phyloP scores from a whole-genome alignment of 2,888 invertebrate genomes.

The Litoditis marina region DNA sequence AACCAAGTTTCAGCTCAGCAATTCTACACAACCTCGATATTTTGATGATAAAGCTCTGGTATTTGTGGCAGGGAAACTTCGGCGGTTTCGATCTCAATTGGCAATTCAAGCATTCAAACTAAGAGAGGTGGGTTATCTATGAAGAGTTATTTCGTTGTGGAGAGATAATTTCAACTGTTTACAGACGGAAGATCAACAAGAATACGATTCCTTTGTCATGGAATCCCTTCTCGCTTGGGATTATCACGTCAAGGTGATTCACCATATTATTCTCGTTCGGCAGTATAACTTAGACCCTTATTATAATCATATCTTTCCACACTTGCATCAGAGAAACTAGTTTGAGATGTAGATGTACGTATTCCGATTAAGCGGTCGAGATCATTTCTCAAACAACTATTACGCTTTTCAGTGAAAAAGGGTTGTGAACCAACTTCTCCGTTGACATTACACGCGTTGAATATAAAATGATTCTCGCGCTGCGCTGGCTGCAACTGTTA shows the following conservation, averaged over 20 bases:
- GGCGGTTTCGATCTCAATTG: neutral
- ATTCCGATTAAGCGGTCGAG: no score
- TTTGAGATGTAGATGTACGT: no score
- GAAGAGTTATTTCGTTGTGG: neutral
- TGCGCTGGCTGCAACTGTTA: no score
- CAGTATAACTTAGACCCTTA: no score
- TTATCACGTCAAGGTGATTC: neutral
- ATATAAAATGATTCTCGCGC: no score
- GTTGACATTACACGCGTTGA: no score
- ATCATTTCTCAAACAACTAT: no score
- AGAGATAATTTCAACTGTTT: neutral
- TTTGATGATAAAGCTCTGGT: neutral
- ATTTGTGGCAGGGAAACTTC: neutral
- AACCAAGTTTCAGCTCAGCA: neutral
- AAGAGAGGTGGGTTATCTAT: neutral
- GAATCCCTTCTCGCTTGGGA: neutral
- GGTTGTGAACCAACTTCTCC: no score
- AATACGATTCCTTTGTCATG: neutral
- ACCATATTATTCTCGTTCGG: no score
- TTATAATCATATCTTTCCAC: no score
- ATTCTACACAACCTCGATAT: neutral
- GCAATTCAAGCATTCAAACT: neutral
- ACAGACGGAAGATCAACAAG: neutral
- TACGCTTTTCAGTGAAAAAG: no score
- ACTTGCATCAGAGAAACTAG: no score